Base-by-base conservation (phyloP, 2,113 vertebrate species). In the Hemiprocne comata region DNA sequence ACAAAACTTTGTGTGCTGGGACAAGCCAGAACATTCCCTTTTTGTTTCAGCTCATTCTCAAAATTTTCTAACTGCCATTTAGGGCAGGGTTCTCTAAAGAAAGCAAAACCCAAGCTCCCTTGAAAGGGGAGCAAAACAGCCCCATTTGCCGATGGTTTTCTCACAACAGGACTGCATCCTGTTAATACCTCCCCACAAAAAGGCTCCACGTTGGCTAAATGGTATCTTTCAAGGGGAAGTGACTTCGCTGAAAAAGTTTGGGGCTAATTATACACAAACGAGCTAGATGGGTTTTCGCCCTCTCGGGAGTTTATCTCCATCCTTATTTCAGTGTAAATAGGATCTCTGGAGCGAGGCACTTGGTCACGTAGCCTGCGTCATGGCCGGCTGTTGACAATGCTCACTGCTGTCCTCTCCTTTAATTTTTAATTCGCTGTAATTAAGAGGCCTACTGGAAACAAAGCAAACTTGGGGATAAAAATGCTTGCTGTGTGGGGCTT, bases 391-490 rank as follows among this genome's bases (percentile, higher is more conserved):
- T 61, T 85, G 82, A 92, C 64, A 90, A 24, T 40, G 50, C 69
- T 81, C 12, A 28, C 62, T 55, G 54, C 75, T 13, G 1, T 69
- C 62, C n/a, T 57, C 80, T 44, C 36, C 16, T 81, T 94, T 81
- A 66, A 73, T 44, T 83, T 82, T 83, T 93, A 65, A 91, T 94
- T 58, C 9, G 10, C 73, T 54, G 60, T 66, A 91, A 89, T 95
- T 92, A 92, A 80, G 73, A 94, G 36, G 13, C 48, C 89, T 66
- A 2, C 69, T 74, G 89, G 60, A 95, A 92, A 84, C 42, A 64
- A 89, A 72, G 73, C 42, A 81, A 85, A 85, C 65, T 17, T 34
- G 55, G 40, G 77, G 61, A 81, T 77, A 34, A 67, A 89, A 84
- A 40, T 0, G 2, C 40, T 60, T 14, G 1, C 40, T 54, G 67